A percentile compares a stretch with the other conserved stretches of the same genome.
phyloP scores from a whole-genome alignment of 2,888 invertebrate genomes.

The Aethes cnicana region DNA sequence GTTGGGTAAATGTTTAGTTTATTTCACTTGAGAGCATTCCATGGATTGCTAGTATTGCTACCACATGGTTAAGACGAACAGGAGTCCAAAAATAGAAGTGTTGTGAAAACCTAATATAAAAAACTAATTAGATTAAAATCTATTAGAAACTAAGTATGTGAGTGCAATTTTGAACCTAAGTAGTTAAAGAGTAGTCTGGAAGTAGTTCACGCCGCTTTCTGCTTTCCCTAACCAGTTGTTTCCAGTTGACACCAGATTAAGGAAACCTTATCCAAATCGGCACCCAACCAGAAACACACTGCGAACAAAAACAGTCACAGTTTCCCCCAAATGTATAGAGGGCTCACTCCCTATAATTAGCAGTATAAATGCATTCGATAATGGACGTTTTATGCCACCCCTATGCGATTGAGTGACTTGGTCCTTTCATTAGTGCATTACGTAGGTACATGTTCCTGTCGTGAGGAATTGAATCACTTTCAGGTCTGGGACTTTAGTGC shows the following conservation, averaged over 20 bases:
- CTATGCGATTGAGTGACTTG: constrained; percentile 42
- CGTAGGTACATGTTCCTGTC: constrained; percentile 26
- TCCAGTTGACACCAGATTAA: background rate
- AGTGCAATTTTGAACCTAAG: too few relatives aligned
- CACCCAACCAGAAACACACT: constrained; percentile 17
- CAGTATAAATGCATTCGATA: constrained; percentile 66
- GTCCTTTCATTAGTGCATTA: constrained; percentile 46
- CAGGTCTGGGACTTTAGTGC: constrained; percentile 1
- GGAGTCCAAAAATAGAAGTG: too few relatives aligned
- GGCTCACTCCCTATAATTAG: constrained; percentile 58
- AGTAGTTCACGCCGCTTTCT: too few relatives aligned
- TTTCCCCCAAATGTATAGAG: constrained; percentile 11
- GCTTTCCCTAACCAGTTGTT: too few relatives aligned
- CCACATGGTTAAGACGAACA: too few relatives aligned
- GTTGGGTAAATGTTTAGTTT: constrained; percentile 15
- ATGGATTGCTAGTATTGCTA: too few relatives aligned
- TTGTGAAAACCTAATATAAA: too few relatives aligned
- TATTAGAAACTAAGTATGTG: too few relatives aligned
- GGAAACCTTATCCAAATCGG: constrained; percentile 12
- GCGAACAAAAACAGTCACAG: constrained; percentile 31
- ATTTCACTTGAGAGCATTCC: background rate
- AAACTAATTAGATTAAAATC: too few relatives aligned
- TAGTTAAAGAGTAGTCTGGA: too few relatives aligned
- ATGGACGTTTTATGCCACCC: constrained; percentile 55
- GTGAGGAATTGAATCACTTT: constrained; percentile 25